Conservation (phyloP, 2,113 vertebrate genomes). For the Dermatemys mawii region DNA sequence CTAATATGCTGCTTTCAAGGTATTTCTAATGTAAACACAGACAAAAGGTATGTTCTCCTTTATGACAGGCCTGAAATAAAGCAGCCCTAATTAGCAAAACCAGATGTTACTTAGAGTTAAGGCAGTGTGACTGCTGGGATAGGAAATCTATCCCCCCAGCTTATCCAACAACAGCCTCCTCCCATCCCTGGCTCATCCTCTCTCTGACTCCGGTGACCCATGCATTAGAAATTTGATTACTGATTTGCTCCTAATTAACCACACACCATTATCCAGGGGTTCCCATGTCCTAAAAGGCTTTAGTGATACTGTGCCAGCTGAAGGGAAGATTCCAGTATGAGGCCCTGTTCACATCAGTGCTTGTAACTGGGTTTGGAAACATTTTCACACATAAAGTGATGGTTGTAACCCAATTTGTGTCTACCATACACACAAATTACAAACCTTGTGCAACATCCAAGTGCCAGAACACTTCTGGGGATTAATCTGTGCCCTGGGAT, state of each 20-base stretch:
- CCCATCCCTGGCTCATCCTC: fast-evolving
- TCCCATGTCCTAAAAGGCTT: conserved; percentile 44
- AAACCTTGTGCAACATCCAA: fast-evolving
- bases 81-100: conserved; percentile 62
- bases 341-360: fast-evolving
- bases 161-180: conserved; percentile 13
- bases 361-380: background rate
- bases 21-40: conserved; percentile 55
- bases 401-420: background rate
- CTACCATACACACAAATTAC: background rate
- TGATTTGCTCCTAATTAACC: conserved; percentile 62
- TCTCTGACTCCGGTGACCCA: conserved; percentile 46
- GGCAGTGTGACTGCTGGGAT: background rate
- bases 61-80: conserved; percentile 65
- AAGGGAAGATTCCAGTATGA: conserved; percentile 23
- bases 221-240: conserved; percentile 66
- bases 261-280: conserved; percentile 28
- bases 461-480: background rate
- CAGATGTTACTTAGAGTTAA: conserved; percentile 15
- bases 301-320: conserved; percentile 25
- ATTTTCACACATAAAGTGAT: background rate
- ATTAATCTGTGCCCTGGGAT: background rate
- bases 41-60: conserved; percentile 58
- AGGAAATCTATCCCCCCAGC: conserved; percentile 8
- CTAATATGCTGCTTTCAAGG: conserved; percentile 5